Evolutionary conservation across 2,113 vertebrate genomes (phyloP), one percentile per base, ranked within the genome.

Genomic region (Numenius arquata): DNA sequence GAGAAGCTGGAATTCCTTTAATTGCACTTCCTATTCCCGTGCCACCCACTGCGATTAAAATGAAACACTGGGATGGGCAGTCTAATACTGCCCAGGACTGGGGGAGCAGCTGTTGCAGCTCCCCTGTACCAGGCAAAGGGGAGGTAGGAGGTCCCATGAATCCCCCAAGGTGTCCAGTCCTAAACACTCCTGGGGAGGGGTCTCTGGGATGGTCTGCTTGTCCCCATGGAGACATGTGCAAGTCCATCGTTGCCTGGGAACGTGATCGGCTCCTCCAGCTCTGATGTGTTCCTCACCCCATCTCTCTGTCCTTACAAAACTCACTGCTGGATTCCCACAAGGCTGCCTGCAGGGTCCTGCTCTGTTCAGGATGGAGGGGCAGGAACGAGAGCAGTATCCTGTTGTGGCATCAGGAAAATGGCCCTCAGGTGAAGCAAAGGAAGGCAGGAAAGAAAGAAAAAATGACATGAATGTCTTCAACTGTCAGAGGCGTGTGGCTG

Each of bases 1-100:
- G 66, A 94, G 88, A 68, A 89, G 68, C 61, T 86, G 73, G 72
- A 78, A 90, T 81, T 89, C 77, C 61, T 89, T 56, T 84, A 89
- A 93, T 50, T 90, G 88, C 34, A 61, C 29, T 50, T 85, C 40
- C 58, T 50, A 47, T 83, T 88, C 85, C 74, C 3, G 1, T 74
- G 71, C 30, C 36, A 59, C 85, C 47, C 85, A 53, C 48, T 19
- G 48, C 1, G 10, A 81, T 76, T 56, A 56, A 88, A 88, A 84
- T 43, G 61, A 87, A 88, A 65, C 34, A 2, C 50, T 10, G 56
- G 50, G 65, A 58, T 52, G 79, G 59, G 68, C 82, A 90, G 38
- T 15, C 12, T 62, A 36, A 36, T 4, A 5, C 72, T 83, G 67
- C 29, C 38, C 53, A 67, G 71, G 23, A 11, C 20, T 53, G 67